These are phyloP conservation scores for Stomatorhinus walkeri DNA, from an alignment of 2,797 vertebrate genomes.

Conservation along the genomic window DNA sequence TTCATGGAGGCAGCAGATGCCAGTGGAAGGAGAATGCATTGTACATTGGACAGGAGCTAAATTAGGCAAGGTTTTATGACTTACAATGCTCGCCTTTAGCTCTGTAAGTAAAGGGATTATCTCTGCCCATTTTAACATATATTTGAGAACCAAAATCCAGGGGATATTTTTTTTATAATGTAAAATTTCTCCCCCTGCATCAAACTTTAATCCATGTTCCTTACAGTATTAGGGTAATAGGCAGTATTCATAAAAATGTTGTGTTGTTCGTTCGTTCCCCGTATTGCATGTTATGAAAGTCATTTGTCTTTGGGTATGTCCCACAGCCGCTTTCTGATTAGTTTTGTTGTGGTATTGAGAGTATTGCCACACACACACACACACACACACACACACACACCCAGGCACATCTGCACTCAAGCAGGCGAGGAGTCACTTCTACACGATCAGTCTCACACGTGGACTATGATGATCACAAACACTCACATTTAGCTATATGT, in stretches of 20 bases:
- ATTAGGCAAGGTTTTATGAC: background rate
- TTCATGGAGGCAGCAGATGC: background rate
- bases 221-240: slow-evolving; percentile 14
- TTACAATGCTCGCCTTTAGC: background rate
- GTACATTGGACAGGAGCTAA: background rate
- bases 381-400: slow-evolving; percentile 33
- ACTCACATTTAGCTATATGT: background rate
- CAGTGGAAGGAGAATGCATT: background rate
- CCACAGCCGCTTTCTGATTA: background rate
- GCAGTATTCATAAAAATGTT: slow-evolving; percentile 14
- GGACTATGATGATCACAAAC: background rate
- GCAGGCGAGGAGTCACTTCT: background rate
- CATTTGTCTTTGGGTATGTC: slow-evolving; percentile 9
- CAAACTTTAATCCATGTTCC: background rate
- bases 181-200: background rate
- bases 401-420: slow-evolving; percentile 34
- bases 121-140: background rate
- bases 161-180: background rate
- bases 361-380: background rate
- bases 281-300: slow-evolving; percentile 15
- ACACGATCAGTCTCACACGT: background rate
- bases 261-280: background rate
- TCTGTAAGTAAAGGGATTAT: background rate
- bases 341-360: slow-evolving; percentile 3
- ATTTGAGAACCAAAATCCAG: background rate